A percentile compares a stretch with the other conserved stretches of the same genome.
Conservation (phyloP, 2,888 invertebrate species). For the Chloromyia formosa region DNA sequence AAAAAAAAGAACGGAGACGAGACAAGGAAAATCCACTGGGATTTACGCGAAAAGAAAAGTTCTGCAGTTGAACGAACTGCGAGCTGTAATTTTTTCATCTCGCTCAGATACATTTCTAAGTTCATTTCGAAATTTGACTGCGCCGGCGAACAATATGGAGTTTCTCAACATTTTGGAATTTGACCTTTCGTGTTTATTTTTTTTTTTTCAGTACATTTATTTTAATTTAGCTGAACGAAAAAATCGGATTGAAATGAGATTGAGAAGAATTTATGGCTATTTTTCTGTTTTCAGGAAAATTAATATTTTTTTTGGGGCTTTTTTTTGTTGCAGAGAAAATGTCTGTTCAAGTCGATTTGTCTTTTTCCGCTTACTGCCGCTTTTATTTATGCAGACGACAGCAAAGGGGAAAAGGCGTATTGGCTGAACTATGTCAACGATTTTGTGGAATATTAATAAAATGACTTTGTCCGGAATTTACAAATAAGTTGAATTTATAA, state of each 20-base stretch:
- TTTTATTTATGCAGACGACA: constrained; percentile 60
- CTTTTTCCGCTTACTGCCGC: constrained; percentile 66
- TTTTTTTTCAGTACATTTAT: too few relatives aligned
- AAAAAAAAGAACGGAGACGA: background rate
- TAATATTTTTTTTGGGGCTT: too few relatives aligned
- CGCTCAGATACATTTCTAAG: constrained; percentile 1
- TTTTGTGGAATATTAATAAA: too few relatives aligned
- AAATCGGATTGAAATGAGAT: background rate
- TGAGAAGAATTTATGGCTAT: background rate
- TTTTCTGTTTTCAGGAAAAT: too few relatives aligned
- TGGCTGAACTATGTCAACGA: constrained; percentile 54
- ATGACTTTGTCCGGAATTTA: too few relatives aligned
- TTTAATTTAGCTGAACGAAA: background rate
- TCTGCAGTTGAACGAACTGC: constrained; percentile 29
- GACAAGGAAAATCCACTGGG: background rate
- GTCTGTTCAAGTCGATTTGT: constrained; percentile 62
- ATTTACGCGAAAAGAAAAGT: background rate
- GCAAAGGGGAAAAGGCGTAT: constrained; percentile 65
- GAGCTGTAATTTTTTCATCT: constrained; percentile 2
- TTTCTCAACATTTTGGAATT: background rate
- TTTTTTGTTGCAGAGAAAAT: too few relatives aligned
- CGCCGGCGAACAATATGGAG: background rate
- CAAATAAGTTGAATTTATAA: too few relatives aligned
- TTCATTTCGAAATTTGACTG: background rate
- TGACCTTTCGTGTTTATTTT: background rate